These are phyloP conservation scores for Heterochromis multidens DNA, from an alignment of 2,113 vertebrate genomes.

Conservation along the genomic window DNA sequence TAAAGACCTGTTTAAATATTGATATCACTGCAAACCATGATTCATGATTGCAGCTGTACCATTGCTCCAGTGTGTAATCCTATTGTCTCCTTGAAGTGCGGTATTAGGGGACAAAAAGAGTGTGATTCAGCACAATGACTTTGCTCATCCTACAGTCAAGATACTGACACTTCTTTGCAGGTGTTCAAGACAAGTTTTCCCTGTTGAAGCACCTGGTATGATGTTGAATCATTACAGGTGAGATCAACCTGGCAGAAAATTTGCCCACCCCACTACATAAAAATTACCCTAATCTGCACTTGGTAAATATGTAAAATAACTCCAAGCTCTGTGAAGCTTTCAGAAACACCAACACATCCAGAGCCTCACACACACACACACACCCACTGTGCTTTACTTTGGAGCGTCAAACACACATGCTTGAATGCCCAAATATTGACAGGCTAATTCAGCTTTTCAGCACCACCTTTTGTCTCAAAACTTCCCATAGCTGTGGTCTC, in stretches of 20 bases:
- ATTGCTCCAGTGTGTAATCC: not conserved
- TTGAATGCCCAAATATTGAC: conserved; percentile 58
- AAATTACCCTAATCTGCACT: not conserved
- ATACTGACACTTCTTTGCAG: conserved; percentile 54
- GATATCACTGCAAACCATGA: conserved; percentile 28
- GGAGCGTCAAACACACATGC: conserved; percentile 39
- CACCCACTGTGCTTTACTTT: not conserved
- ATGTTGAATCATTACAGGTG: conserved; percentile 23
- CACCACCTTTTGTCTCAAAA: conserved; percentile 61
- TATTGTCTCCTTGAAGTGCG: not conserved
- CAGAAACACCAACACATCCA: conserved; percentile 52
- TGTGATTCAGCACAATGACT: conserved; percentile 33
- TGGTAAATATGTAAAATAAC: conserved; percentile 10
- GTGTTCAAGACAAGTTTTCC: conserved; percentile 37
- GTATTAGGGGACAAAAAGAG: conserved; percentile 24
- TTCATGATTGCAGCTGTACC: conserved; percentile 23
- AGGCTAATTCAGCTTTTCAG: conserved; percentile 66
- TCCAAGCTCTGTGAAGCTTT: conserved; percentile 40
- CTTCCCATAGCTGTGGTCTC: conserved; percentile 35
- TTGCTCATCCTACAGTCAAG: conserved; percentile 25
- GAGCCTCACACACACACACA: not conserved
- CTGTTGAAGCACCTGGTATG: conserved; percentile 49
- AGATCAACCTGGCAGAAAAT: conserved; percentile 34
- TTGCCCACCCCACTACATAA: not conserved
- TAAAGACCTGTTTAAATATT: conserved; percentile 39